A percentile compares a stretch with the other conserved stretches of the same genome.
These are phyloP conservation scores for Sinelater perroti DNA, from an alignment of 2,888 invertebrate genomes.

Conservation along the genomic window DNA sequence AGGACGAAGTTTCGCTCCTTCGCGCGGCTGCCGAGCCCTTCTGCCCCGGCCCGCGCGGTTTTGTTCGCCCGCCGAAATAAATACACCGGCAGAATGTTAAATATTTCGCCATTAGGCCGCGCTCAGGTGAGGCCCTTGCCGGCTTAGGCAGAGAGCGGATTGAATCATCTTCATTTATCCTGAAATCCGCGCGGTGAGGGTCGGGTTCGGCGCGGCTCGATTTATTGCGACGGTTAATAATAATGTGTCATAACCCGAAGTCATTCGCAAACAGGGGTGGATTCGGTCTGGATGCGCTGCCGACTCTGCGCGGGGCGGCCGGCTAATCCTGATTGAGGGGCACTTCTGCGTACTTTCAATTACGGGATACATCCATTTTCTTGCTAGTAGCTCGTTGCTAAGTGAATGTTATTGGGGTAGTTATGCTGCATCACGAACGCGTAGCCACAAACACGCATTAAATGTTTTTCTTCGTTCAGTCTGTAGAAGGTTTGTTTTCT, in stretches of 20 bases:
- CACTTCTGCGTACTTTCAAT: constrained; percentile 2
- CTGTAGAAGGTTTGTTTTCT: too few relatives aligned
- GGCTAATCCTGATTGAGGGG: constrained; percentile 6
- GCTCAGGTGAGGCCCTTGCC: constrained; percentile 7
- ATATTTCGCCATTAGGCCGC: constrained; percentile 20
- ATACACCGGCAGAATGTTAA: constrained; percentile 26
- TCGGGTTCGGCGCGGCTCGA: too few relatives aligned
- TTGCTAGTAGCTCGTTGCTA: too few relatives aligned
- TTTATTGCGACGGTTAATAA: neutral
- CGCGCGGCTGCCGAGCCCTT: constrained; percentile 25
- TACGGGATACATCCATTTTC: constrained; percentile 7
- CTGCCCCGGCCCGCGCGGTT: constrained; percentile 18
- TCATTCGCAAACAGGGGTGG: constrained; percentile 3
- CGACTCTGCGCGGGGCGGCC: too few relatives aligned
- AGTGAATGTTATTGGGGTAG: too few relatives aligned
- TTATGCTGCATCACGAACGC: too few relatives aligned
- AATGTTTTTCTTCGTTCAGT: too few relatives aligned
- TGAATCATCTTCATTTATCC: constrained; percentile 9
- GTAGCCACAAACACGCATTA: too few relatives aligned
- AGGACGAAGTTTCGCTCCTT: constrained; percentile 40
- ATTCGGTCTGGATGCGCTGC: too few relatives aligned
- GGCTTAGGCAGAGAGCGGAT: neutral
- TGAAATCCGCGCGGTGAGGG: too few relatives aligned
- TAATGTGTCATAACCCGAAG: constrained; percentile 1
- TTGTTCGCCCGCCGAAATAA: constrained; percentile 26